phyloP scores from a whole-genome alignment of 1,140 invertebrate species.

The Megathymus violae region DNA sequence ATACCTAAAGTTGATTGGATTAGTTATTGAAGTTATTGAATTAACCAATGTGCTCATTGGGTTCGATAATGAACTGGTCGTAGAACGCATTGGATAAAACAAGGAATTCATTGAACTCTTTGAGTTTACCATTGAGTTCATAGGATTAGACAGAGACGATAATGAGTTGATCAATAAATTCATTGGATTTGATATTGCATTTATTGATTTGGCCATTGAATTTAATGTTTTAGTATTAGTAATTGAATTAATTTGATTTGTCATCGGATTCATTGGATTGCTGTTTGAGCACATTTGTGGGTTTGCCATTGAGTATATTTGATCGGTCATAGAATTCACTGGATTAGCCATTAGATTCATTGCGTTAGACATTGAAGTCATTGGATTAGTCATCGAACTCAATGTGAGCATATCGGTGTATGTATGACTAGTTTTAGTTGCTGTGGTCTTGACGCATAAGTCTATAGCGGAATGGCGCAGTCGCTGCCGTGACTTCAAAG shows the following conservation, averaged over 20 bases:
- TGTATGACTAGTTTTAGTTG: conserved; percentile 56
- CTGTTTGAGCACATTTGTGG: neutral
- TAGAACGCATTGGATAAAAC: neutral
- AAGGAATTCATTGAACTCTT: conserved; percentile 1
- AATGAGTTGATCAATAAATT: conserved; percentile 1
- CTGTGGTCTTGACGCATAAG: conserved; percentile 51
- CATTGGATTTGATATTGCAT: conserved; percentile 3
- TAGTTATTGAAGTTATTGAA: neutral
- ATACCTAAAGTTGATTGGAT: neutral
- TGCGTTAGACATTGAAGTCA: conserved; percentile 3
- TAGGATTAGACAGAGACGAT: neutral
- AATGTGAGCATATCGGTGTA: conserved; percentile 31
- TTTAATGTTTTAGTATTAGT: conserved; percentile 28
- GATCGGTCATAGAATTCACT: conserved; percentile 7
- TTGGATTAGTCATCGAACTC: conserved; percentile 21
- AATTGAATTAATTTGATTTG: neutral
- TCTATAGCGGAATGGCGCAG: conserved; percentile 50
- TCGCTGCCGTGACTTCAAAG: conserved; percentile 39
- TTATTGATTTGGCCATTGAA: neutral
- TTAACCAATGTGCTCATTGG: neutral
- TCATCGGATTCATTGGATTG: conserved; percentile 16
- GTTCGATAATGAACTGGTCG: neutral
- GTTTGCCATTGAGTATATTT: conserved; percentile 8
- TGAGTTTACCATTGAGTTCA: conserved; percentile 5
- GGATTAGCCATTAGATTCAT: conserved; percentile 1